Percentiles rank a stretch among this genome's conserved stretches.
Evolutionary conservation across 2,797 vertebrate genomes (phyloP).

Genomic region (Perodicticus potto): DNA sequence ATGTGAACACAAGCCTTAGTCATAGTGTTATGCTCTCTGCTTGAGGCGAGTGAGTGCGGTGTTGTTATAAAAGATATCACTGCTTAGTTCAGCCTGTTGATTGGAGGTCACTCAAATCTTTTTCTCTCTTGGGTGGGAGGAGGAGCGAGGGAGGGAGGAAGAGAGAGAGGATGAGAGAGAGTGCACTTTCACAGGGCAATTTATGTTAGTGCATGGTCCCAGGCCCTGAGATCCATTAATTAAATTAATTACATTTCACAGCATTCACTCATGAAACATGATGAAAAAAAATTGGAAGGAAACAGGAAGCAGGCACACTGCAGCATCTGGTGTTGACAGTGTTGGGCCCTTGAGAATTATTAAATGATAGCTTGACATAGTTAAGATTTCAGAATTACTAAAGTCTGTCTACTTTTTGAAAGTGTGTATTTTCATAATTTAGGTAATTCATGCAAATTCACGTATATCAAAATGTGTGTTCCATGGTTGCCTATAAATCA

Average conservation of each 20-base stretch:
- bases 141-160: not conserved
- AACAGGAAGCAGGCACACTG: slow-evolving; percentile 44
- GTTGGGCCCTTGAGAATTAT: slow-evolving; percentile 74
- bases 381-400: slow-evolving; percentile 79
- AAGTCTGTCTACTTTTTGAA: slow-evolving; percentile 65
- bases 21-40: not conserved
- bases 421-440: slow-evolving; percentile 53
- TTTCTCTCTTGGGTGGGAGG: slow-evolving; percentile 42
- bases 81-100: slow-evolving; percentile 60
- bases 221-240: slow-evolving; percentile 80
- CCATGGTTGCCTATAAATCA: not conserved
- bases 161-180: not conserved
- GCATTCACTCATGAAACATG: slow-evolving; percentile 77
- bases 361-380: slow-evolving; percentile 77
- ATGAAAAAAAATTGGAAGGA: slow-evolving; percentile 69
- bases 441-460: slow-evolving; percentile 62
- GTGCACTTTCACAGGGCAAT: slow-evolving; percentile 60
- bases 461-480: not conserved
- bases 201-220: slow-evolving; percentile 72
- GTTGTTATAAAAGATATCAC: slow-evolving; percentile 47
- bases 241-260: slow-evolving; percentile 84
- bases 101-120: slow-evolving; percentile 66
- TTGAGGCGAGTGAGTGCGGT: not conserved
- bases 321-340: slow-evolving; percentile 74
- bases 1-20: not conserved